A percentile compares a stretch with the other conserved stretches of the same genome.
phyloP scores from a whole-genome alignment of 2,888 invertebrate species.

The Pollenia angustigena region DNA sequence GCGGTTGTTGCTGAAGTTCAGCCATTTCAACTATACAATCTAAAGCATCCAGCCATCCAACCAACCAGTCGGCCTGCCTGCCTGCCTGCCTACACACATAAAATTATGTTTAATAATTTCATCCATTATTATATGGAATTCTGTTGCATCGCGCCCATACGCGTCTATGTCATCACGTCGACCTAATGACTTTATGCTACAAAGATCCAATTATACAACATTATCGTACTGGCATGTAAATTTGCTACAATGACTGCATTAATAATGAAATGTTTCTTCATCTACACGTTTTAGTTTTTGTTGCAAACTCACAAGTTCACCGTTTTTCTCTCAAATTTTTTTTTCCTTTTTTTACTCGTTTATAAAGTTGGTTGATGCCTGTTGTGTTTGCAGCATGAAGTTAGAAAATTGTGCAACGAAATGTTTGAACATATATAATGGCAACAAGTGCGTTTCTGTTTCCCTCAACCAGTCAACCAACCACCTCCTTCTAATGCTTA shows the following conservation, averaged over 20 bases:
- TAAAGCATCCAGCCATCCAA: neutral
- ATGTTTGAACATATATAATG: constrained; percentile 29
- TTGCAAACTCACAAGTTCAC: constrained; percentile 38
- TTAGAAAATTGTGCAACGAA: constrained; percentile 58
- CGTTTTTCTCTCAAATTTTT: neutral
- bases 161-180: constrained; percentile 69
- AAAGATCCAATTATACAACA: constrained; percentile 69
- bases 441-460: constrained; percentile 67
- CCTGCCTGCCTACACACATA: constrained; percentile 46
- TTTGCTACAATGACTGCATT: constrained; percentile 66
- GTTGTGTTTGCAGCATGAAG: constrained; percentile 25
- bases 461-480: constrained; percentile 10
- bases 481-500: constrained; percentile 57
- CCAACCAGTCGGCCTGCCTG: neutral
- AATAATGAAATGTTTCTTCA: constrained; percentile 61
- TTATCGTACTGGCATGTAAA: constrained; percentile 69
- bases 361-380: constrained; percentile 22
- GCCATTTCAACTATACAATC: constrained; percentile 3
- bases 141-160: constrained; percentile 64
- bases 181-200: constrained; percentile 71
- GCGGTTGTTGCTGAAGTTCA: constrained; percentile 25
- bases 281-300: constrained; percentile 35
- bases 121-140: constrained; percentile 65
- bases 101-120: constrained; percentile 67
- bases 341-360: constrained; percentile 2